Evolutionary conservation across 2,113 vertebrate genomes (phyloP).

Genomic region (Xiphophorus hellerii): DNA sequence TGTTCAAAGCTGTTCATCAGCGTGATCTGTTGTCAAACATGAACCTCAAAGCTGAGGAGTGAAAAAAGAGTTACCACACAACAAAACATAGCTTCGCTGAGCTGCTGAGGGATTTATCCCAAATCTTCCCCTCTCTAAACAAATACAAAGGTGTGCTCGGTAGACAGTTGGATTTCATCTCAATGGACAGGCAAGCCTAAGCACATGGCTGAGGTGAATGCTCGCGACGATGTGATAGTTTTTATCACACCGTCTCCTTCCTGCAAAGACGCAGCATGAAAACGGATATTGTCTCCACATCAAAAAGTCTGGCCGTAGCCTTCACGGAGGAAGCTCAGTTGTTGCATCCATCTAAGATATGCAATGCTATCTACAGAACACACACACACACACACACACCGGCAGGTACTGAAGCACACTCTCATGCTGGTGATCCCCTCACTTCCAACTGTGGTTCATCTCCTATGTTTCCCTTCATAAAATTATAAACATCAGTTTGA

Average conservation of each 20-base stretch:
- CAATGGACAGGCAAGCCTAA: conserved; percentile 72
- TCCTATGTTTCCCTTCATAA: conserved; percentile 33
- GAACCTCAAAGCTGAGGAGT: conserved; percentile 47
- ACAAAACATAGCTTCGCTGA: conserved; percentile 43
- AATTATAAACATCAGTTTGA: conserved; percentile 42
- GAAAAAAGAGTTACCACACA: conserved; percentile 8
- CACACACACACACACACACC: conserved; percentile 21
- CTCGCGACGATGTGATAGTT: conserved; percentile 53
- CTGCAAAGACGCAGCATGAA: conserved; percentile 75
- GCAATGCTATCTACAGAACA: conserved; percentile 52
- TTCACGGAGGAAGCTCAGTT: conserved; percentile 65
- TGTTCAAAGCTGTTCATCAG: conserved; percentile 28
- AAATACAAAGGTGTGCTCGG: conserved; percentile 78
- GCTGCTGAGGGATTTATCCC: conserved; percentile 73
- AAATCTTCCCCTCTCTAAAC: conserved; percentile 80
- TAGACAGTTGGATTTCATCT: conserved; percentile 69
- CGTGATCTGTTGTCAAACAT: conserved; percentile 33
- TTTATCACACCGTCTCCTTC: conserved; percentile 72
- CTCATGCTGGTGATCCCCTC: conserved; percentile 23
- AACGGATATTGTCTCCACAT: conserved; percentile 76
- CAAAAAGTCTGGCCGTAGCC: conserved; percentile 71
- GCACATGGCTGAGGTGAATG: conserved; percentile 64
- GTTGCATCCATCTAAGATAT: conserved; percentile 73
- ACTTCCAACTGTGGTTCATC: conserved; percentile 34
- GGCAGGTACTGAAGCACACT: conserved; percentile 2